These are phyloP conservation scores for Shinisaurus crocodilurus DNA, from an alignment of 2,113 vertebrate species.

Conservation along the genomic window DNA sequence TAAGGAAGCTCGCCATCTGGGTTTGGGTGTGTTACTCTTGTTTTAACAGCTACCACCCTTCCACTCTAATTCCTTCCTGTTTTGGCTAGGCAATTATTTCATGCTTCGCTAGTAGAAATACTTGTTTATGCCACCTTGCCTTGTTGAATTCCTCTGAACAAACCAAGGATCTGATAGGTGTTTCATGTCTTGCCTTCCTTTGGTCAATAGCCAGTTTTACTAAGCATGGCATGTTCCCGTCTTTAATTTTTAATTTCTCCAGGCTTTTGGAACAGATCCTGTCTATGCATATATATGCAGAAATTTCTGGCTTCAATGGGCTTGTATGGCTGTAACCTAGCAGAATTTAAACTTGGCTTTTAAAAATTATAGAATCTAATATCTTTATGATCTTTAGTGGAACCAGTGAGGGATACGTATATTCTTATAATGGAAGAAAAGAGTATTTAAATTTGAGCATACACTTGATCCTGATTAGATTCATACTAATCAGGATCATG, in stretches of 20 bases:
- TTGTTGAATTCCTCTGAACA: slow-evolving; percentile 33
- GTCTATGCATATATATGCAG: background rate
- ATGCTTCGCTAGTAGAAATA: slow-evolving; percentile 38
- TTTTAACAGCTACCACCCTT: slow-evolving; percentile 31
- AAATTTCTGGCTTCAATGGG: background rate
- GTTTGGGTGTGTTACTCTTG: slow-evolving; percentile 11
- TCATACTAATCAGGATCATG: too few species aligned
- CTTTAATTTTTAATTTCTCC: slow-evolving; percentile 27
- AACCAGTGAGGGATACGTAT: background rate
- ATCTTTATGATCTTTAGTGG: background rate
- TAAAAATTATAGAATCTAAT: background rate
- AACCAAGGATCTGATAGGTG: slow-evolving; percentile 27
- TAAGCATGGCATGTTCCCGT: slow-evolving; percentile 16
- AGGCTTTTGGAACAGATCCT: slow-evolving; percentile 14
- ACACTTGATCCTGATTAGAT: background rate
- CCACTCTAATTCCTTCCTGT: slow-evolving; percentile 26
- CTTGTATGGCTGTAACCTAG: background rate
- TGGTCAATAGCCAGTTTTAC: slow-evolving; percentile 40
- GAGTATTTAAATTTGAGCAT: background rate
- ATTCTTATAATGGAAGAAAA: background rate
- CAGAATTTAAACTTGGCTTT: background rate
- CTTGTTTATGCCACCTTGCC: slow-evolving; percentile 18
- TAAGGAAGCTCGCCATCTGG: slow-evolving; percentile 25
- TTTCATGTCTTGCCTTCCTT: slow-evolving; percentile 43
- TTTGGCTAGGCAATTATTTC: slow-evolving; percentile 35